These are phyloP conservation scores for Netelia inedita DNA, from an alignment of 2,888 invertebrate species.

Conservation along the genomic window DNA sequence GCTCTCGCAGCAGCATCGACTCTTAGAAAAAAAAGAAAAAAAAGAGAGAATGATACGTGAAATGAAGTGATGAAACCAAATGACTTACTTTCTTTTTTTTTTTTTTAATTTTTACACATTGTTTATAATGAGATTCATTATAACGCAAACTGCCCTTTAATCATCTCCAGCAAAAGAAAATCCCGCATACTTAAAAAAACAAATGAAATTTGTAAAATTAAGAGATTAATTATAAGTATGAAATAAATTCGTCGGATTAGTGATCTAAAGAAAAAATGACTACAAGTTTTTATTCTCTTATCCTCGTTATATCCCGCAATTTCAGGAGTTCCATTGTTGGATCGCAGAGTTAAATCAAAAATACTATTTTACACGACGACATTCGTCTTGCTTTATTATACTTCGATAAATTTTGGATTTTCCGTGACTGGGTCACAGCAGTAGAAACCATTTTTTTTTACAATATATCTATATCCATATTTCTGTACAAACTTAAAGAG, in stretches of 20 bases:
- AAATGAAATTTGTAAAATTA: slow-evolving; percentile 60
- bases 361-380: not conserved
- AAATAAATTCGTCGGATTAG: slow-evolving; percentile 66
- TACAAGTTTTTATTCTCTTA: not conserved
- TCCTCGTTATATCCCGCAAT: not conserved
- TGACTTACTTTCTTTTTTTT: slow-evolving; percentile 38
- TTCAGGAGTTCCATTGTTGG: not conserved
- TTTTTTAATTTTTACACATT: slow-evolving; percentile 29
- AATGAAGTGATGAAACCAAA: slow-evolving; percentile 16
- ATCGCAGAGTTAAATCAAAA: not conserved
- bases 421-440: slow-evolving; percentile 30
- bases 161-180: not conserved
- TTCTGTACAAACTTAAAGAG: slow-evolving; percentile 53
- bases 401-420: slow-evolving; percentile 28
- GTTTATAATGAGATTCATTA: slow-evolving; percentile 21
- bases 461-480: slow-evolving; percentile 38
- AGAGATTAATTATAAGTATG: slow-evolving; percentile 65
- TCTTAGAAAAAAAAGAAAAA: not conserved
- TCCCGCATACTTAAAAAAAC: slow-evolving; percentile 14
- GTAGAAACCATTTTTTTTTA: slow-evolving; percentile 44
- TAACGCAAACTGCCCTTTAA: not conserved
- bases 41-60: not conserved
- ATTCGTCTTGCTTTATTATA: slow-evolving; percentile 17
- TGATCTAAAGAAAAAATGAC: slow-evolving; percentile 2
- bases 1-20: slow-evolving; percentile 3